Conservation (phyloP, 2,888 invertebrate genomes). For the Rotaria macrura region DNA sequence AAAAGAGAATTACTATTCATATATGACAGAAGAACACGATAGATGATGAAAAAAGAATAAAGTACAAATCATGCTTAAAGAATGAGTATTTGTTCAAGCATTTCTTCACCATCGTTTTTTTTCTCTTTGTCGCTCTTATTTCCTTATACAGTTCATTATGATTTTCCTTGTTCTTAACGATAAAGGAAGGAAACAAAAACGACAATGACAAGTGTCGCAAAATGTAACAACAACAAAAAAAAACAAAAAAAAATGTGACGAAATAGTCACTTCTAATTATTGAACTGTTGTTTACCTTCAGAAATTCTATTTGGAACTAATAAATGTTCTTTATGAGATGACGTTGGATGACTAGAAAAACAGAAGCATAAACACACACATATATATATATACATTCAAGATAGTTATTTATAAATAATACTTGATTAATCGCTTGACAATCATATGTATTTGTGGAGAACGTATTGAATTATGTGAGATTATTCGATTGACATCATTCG, state of each 20-base stretch:
- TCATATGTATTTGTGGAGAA: not conserved
- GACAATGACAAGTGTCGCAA: not conserved
- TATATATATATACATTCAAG: not conserved
- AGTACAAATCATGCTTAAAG: not conserved
- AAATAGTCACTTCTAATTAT: not conserved
- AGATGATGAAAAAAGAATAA: conserved; percentile 1
- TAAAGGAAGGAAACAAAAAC: not conserved
- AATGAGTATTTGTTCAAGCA: not conserved
- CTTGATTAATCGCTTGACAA: not conserved
- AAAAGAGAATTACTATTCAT: not conserved
- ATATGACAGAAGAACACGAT: not conserved
- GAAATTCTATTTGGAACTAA: not conserved
- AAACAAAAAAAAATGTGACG: not conserved
- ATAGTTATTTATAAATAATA: not conserved
- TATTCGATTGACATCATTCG: not conserved
- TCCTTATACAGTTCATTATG: not conserved
- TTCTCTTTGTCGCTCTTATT: not conserved
- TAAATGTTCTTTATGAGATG: not conserved
- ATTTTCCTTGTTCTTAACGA: not conserved
- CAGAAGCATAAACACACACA: not conserved
- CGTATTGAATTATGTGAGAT: not conserved
- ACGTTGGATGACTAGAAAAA: not conserved
- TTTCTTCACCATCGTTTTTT: not conserved
- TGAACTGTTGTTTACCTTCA: not conserved
- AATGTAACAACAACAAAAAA: not conserved